Percentiles rank a stretch among this genome's conserved stretches.
Conservation (phyloP, 1,140 invertebrate genomes). For the Geopemphigus sp. region DNA sequence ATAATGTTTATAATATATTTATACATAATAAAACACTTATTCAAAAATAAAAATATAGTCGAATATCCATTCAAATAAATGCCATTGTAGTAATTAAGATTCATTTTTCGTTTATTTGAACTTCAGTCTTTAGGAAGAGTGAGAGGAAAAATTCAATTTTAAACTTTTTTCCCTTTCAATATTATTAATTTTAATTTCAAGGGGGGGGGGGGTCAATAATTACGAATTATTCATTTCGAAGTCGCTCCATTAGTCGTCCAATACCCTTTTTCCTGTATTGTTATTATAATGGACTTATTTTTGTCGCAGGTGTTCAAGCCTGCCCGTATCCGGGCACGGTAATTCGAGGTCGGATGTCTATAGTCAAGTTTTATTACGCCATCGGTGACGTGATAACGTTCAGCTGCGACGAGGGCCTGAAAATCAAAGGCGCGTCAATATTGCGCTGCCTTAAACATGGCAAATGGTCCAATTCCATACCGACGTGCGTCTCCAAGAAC, state of each 20-base stretch:
- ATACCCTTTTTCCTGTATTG: background rate
- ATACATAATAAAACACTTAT: too few relatives aligned
- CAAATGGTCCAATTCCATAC: conserved; percentile 81
- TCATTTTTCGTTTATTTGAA: too few relatives aligned
- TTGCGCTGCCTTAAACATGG: conserved; percentile 75
- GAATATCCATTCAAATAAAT: too few relatives aligned
- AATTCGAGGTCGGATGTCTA: conserved; percentile 78
- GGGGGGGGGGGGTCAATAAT: too few relatives aligned
- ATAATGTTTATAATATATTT: too few relatives aligned
- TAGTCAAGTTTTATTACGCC: conserved; percentile 81
- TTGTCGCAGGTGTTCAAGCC: conserved; percentile 67
- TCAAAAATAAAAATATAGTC: too few relatives aligned
- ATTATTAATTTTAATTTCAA: too few relatives aligned
- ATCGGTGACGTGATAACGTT: conserved; percentile 82
- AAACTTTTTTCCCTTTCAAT: too few relatives aligned
- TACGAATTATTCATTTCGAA: conserved; percentile 16
- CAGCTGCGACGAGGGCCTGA: conserved; percentile 74
- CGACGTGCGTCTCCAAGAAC: conserved; percentile 62
- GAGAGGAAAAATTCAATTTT: too few relatives aligned
- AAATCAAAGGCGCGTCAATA: conserved; percentile 70
- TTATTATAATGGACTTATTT: background rate
- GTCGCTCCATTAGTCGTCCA: conserved; percentile 4
- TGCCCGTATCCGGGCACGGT: conserved; percentile 82
- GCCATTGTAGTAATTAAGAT: too few relatives aligned
- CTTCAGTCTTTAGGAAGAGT: too few relatives aligned